phyloP scores from a whole-genome alignment of 2,888 invertebrate genomes.

The Spatulosminthurus flaviceps region DNA sequence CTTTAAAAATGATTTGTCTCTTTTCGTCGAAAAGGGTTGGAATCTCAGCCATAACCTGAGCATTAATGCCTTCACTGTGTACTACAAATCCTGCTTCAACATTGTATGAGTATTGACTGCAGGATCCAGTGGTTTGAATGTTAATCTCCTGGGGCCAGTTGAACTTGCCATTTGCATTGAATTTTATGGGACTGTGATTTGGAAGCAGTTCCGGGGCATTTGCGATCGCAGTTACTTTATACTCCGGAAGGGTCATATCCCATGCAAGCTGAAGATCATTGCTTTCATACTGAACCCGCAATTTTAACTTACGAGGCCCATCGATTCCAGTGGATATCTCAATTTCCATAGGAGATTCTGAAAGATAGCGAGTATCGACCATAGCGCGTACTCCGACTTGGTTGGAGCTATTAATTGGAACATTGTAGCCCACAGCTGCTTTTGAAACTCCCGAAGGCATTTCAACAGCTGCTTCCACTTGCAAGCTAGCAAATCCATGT shows the following conservation, averaged over 20 bases:
- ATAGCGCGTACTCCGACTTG: constrained; percentile 48
- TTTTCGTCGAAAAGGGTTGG: constrained; percentile 46
- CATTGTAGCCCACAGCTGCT: constrained; percentile 54
- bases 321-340: constrained; percentile 24
- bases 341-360: constrained; percentile 40
- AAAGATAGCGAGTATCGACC: constrained; percentile 49
- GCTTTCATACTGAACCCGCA: constrained; percentile 47
- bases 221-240: constrained; percentile 24
- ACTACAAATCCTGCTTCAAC: constrained; percentile 7
- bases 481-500: constrained; percentile 42
- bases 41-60: constrained; percentile 48
- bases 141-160: constrained; percentile 30
- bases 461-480: constrained; percentile 43
- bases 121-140: constrained; percentile 38
- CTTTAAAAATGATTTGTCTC: constrained; percentile 51
- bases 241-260: constrained; percentile 40
- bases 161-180: constrained; percentile 38
- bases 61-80: not conserved
- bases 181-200: constrained; percentile 36
- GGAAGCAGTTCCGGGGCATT: constrained; percentile 39
- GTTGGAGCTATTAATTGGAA: constrained; percentile 51
- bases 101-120: constrained; percentile 28
- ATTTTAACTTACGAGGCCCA: constrained; percentile 47
- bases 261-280: constrained; percentile 46
- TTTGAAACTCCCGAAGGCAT: constrained; percentile 50